These are phyloP conservation scores for Abrostola triplasia DNA, from an alignment of 2,888 invertebrate species.

Conservation along the genomic window DNA sequence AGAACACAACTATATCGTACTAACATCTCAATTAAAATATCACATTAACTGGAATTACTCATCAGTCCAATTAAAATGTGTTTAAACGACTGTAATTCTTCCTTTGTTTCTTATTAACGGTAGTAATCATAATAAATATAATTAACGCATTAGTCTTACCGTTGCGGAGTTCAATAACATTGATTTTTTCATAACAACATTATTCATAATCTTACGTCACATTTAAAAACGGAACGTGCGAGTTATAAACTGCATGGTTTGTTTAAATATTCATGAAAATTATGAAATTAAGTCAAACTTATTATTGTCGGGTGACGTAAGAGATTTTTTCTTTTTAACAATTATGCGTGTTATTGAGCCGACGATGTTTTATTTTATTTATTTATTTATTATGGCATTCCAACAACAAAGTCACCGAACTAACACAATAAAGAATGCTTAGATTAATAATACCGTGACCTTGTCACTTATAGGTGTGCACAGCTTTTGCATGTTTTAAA, in stretches of 20 bases:
- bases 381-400: too few species aligned
- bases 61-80: conserved; percentile 38
- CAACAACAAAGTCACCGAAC: too few species aligned
- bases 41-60: conserved; percentile 32
- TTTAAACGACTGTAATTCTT: conserved; percentile 29
- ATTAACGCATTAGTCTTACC: conserved; percentile 20
- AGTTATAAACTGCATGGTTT: conserved; percentile 9
- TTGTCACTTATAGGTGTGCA: too few species aligned
- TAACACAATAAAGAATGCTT: too few species aligned
- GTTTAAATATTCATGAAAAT: conserved; percentile 21
- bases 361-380: too few species aligned
- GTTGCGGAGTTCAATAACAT: conserved; percentile 41
- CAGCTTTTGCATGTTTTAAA: too few species aligned
- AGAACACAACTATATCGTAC: too few species aligned
- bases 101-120: conserved; percentile 44
- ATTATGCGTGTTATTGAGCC: conserved; percentile 17
- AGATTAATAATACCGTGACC: too few species aligned
- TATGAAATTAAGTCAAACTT: conserved; percentile 19
- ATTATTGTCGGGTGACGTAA: conserved; percentile 9
- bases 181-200: conserved; percentile 12
- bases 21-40: conserved; percentile 24
- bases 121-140: conserved; percentile 21
- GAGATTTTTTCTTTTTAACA: conserved; percentile 2
- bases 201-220: neutral
- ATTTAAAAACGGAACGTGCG: conserved; percentile 2